A percentile compares a stretch with the other conserved stretches of the same genome.
phyloP scores from a whole-genome alignment of 1,140 invertebrate genomes.

The Drosophila orena region DNA sequence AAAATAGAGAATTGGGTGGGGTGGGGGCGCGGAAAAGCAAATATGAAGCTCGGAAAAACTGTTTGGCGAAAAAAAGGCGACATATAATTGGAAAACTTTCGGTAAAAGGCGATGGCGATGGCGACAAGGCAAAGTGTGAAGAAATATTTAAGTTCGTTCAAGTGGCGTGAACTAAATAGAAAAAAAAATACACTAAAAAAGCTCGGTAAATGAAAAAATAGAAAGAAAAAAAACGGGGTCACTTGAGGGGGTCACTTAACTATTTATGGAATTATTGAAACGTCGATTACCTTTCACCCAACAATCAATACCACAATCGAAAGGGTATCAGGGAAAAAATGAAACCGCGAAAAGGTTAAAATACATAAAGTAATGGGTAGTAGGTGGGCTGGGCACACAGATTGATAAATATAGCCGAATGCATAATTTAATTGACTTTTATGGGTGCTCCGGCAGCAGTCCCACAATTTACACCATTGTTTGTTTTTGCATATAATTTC shows the following conservation, averaged over 20 bases:
- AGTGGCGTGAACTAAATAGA: slow-evolving; percentile 58
- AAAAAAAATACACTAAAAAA: slow-evolving; percentile 35
- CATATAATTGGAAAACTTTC: slow-evolving; percentile 81
- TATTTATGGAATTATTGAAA: slow-evolving; percentile 67
- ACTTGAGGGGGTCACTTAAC: slow-evolving; percentile 17
- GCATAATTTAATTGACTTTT: slow-evolving; percentile 58
- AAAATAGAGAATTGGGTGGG: slow-evolving; percentile 9
- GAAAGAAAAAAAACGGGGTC: slow-evolving; percentile 4
- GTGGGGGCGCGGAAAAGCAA: slow-evolving; percentile 30
- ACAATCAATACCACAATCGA: slow-evolving; percentile 51
- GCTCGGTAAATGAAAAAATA: slow-evolving; percentile 1
- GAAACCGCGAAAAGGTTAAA: neutral
- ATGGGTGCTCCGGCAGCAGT: slow-evolving; percentile 30
- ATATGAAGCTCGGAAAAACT: slow-evolving; percentile 47
- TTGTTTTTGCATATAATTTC: slow-evolving; percentile 76
- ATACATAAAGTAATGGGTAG: neutral
- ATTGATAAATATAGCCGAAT: slow-evolving; percentile 54
- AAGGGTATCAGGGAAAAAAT: neutral
- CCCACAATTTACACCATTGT: slow-evolving; percentile 69
- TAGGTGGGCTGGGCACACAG: neutral
- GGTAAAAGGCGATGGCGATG: slow-evolving; percentile 49
- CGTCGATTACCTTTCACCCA: slow-evolving; percentile 48
- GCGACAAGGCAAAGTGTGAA: slow-evolving; percentile 70
- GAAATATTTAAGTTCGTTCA: slow-evolving; percentile 75
- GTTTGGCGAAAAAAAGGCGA: slow-evolving; percentile 52